Conservation (phyloP, 2,113 vertebrate species). For the Kryptolebias marmoratus region DNA sequence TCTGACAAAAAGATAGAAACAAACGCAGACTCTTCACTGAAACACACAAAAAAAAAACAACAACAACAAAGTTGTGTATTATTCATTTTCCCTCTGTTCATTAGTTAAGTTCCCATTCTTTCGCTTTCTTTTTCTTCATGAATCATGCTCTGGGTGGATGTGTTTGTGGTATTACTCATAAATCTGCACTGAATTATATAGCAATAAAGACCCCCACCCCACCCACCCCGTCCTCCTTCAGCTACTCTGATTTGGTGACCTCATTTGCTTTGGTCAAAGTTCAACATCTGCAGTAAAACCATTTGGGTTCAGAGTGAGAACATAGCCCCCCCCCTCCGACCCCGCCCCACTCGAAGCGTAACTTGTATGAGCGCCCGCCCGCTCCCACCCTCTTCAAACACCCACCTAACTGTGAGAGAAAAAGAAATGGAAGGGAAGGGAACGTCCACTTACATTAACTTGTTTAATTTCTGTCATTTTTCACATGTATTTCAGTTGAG, state of each 20-base stretch:
- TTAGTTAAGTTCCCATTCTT: slow-evolving; percentile 80
- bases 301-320: slow-evolving; percentile 58
- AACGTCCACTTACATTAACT: slow-evolving; percentile 74
- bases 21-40: slow-evolving; percentile 74
- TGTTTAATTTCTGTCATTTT: slow-evolving; percentile 80
- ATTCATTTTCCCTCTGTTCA: slow-evolving; percentile 70
- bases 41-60: slow-evolving; percentile 52
- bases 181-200: slow-evolving; percentile 86
- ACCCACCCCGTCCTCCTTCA: slow-evolving; percentile 40
- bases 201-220: slow-evolving; percentile 79
- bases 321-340: background rate
- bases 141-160: slow-evolving; percentile 78
- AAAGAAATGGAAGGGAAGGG: slow-evolving; percentile 81
- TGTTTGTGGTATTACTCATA: slow-evolving; percentile 73
- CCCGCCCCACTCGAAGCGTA: slow-evolving; percentile 7
- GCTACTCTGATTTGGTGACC: slow-evolving; percentile 65
- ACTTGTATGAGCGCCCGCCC: slow-evolving; percentile 2
- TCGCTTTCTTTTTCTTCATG: slow-evolving; percentile 81
- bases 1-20: slow-evolving; percentile 65
- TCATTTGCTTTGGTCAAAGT: slow-evolving; percentile 53
- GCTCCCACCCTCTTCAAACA: slow-evolving; percentile 31
- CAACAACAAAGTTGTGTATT: slow-evolving; percentile 71
- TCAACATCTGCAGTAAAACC: slow-evolving; percentile 39
- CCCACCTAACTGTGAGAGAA: slow-evolving; percentile 54
- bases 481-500: slow-evolving; percentile 74